Evolutionary conservation across 2,888 invertebrate species (phyloP).

Genomic region (Ophion costatus): DNA sequence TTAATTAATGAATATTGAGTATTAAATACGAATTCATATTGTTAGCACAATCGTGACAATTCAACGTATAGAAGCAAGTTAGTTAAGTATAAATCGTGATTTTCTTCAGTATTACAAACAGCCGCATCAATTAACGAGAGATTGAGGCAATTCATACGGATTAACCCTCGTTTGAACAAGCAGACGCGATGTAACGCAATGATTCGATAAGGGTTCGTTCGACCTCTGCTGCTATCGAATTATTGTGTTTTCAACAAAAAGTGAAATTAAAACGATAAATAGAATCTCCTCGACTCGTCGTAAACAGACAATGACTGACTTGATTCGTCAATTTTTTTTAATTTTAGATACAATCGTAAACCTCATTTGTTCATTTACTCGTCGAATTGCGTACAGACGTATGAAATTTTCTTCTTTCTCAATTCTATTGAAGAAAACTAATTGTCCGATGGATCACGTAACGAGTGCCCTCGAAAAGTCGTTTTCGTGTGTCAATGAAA

Average conservation of each 20-base stretch:
- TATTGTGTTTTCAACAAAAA: neutral
- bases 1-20: slow-evolving; percentile 66
- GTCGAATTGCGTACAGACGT: neutral
- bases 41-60: slow-evolving; percentile 64
- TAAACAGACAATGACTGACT: slow-evolving; percentile 34
- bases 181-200: slow-evolving; percentile 10
- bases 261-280: neutral
- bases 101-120: slow-evolving; percentile 61
- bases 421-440: neutral
- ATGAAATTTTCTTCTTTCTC: neutral
- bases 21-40: slow-evolving; percentile 64
- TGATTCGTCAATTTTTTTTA: slow-evolving; percentile 61
- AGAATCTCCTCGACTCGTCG: slow-evolving; percentile 36
- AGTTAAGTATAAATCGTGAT: slow-evolving; percentile 48
- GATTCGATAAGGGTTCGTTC: slow-evolving; percentile 2
- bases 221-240: slow-evolving; percentile 33
- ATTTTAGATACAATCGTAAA: slow-evolving; percentile 45
- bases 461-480: too few species aligned
- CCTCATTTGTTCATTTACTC: slow-evolving; percentile 11
- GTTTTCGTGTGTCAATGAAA: neutral
- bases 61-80: slow-evolving; percentile 38
- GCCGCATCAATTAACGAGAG: slow-evolving; percentile 41
- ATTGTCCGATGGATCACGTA: too few species aligned
- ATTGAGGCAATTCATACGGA: slow-evolving; percentile 37
- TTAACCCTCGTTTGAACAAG: slow-evolving; percentile 29